Evolutionary conservation across 2,888 invertebrate genomes (phyloP).

Genomic region (Drosophila melanocephala): DNA sequence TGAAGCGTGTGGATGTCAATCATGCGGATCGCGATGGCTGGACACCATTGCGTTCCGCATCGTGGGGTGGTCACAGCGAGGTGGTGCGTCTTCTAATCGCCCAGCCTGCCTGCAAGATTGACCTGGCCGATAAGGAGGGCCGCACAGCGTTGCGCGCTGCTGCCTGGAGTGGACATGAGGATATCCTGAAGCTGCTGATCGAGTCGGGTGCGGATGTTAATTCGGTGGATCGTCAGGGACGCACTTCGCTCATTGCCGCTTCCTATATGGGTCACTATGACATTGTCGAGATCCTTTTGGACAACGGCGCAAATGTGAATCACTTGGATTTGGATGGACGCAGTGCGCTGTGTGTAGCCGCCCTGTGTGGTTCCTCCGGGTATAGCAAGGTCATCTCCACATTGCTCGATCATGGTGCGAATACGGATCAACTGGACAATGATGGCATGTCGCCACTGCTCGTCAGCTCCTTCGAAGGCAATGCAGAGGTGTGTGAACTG

Average conservation of each 20-base stretch:
- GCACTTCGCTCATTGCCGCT: conserved; percentile 97
- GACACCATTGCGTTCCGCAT: conserved; percentile 96
- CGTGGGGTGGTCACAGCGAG: conserved; percentile 98
- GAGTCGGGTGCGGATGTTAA: conserved; percentile 92
- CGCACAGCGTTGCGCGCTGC: conserved; percentile 96
- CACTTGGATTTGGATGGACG: conserved; percentile 95
- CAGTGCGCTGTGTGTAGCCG: conserved; percentile 95
- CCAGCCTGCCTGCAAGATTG: conserved; percentile 91
- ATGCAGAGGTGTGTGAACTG: conserved; percentile 96
- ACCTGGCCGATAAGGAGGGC: conserved; percentile 94
- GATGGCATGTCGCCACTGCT: conserved; percentile 95
- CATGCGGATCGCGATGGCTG: conserved; percentile 94
- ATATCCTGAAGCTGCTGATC: conserved; percentile 91
- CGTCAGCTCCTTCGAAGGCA: conserved; percentile 96
- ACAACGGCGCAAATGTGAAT: conserved; percentile 93
- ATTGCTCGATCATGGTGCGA: conserved; percentile 92
- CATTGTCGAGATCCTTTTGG: conserved; percentile 93
- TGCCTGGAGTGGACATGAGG: conserved; percentile 97
- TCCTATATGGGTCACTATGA: conserved; percentile 98
- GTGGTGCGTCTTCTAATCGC: conserved; percentile 92
- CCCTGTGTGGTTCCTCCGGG: conserved; percentile 92
- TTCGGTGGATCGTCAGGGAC: conserved; percentile 94
- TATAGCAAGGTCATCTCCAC: conserved; percentile 89
- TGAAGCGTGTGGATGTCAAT: conserved; percentile 89
- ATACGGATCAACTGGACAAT: conserved; percentile 92